phyloP scores from a whole-genome alignment of 2,797 vertebrate species.

The Telmatherina bonti region DNA sequence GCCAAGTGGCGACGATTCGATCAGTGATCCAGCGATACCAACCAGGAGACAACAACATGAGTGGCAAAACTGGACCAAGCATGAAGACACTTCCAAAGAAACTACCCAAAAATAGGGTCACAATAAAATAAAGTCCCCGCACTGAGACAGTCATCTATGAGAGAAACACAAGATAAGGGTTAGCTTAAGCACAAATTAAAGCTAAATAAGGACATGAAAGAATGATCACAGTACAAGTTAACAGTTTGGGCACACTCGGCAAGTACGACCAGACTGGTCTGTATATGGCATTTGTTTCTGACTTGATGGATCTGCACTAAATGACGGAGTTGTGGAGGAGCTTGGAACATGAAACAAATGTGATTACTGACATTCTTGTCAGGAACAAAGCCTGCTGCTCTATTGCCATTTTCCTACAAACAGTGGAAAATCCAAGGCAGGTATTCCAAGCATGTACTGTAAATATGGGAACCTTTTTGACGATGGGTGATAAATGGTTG shows the following conservation, averaged over 20 bases:
- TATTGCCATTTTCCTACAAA: conserved; percentile 70
- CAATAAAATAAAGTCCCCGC: conserved; percentile 92
- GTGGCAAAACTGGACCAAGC: conserved; percentile 91
- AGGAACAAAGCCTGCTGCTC: conserved; percentile 52
- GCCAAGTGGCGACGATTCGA: conserved; percentile 94
- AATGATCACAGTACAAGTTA: background rate
- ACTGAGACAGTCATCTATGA: conserved; percentile 87
- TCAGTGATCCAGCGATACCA: conserved; percentile 98
- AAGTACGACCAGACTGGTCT: too few species aligned
- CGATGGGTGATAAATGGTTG: conserved; percentile 53
- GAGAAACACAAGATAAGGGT: conserved; percentile 19
- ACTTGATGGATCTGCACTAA: background rate
- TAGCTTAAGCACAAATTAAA: background rate
- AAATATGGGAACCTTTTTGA: conserved; percentile 73
- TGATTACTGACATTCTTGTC: conserved; percentile 55
- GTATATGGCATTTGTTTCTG: background rate
- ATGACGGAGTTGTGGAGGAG: conserved; percentile 33
- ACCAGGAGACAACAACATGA: conserved; percentile 92
- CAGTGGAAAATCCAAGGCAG: conserved; percentile 73
- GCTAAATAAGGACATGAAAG: background rate
- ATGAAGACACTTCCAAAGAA: conserved; percentile 97
- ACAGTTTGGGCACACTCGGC: background rate
- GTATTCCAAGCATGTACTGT: conserved; percentile 74
- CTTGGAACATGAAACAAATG: conserved; percentile 44
- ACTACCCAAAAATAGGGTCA: conserved; percentile 92